phyloP scores from a whole-genome alignment of 2,888 invertebrate species.

The Gortyna flavago region DNA sequence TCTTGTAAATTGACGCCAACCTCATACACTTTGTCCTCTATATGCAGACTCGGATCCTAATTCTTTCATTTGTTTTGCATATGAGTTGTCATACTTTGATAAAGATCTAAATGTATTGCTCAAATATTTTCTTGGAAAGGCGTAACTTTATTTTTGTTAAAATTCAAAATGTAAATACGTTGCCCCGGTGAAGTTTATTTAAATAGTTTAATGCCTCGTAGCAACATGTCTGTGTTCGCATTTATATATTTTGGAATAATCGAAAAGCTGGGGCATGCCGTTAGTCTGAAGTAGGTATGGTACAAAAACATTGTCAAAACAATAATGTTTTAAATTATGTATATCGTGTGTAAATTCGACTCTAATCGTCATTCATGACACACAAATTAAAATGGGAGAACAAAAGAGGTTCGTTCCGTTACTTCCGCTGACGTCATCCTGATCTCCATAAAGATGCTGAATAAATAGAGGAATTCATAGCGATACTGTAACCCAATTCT shows the following conservation, averaged over 20 bases:
- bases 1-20: background rate
- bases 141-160: background rate
- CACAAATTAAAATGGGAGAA: slow-evolving; percentile 75
- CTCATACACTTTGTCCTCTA: background rate
- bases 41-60: background rate
- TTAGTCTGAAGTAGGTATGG: slow-evolving; percentile 50
- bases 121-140: background rate
- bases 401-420: slow-evolving; percentile 78
- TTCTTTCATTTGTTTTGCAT: background rate
- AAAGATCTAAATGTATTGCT: background rate
- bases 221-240: slow-evolving; percentile 23
- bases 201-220: slow-evolving; percentile 38
- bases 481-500: slow-evolving; percentile 71
- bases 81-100: background rate
- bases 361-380: slow-evolving; percentile 75
- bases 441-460: slow-evolving; percentile 70
- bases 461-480: slow-evolving; percentile 71
- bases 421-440: slow-evolving; percentile 78
- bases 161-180: slow-evolving; percentile 1
- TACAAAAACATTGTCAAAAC: slow-evolving; percentile 54
- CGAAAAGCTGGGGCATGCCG: slow-evolving; percentile 50
- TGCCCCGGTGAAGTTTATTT: slow-evolving; percentile 17
- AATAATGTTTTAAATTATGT: slow-evolving; percentile 54
- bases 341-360: slow-evolving; percentile 66
- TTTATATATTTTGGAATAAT: slow-evolving; percentile 44